Percentiles rank a stretch among this genome's conserved stretches.
These are phyloP conservation scores for Pachyuromys duprasi DNA, from an alignment of 2,797 vertebrate species.

Conservation along the genomic window DNA sequence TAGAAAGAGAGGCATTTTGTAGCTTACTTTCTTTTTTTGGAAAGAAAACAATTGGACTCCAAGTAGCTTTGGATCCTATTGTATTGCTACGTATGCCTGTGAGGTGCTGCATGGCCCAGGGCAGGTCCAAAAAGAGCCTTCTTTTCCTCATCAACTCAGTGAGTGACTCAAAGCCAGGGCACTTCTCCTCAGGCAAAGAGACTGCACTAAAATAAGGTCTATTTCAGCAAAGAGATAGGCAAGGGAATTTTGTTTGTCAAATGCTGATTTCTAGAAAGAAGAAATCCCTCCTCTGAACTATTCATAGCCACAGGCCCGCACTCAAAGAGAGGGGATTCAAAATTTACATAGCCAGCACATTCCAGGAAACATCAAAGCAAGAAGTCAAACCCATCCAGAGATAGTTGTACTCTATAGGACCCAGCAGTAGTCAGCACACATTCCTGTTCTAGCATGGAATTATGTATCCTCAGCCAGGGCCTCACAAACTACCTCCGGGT, in stretches of 20 bases:
- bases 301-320: conserved; percentile 31
- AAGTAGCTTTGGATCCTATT: neutral
- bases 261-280: conserved; percentile 50
- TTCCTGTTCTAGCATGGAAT: neutral
- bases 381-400: neutral
- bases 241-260: conserved; percentile 57
- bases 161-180: conserved; percentile 26
- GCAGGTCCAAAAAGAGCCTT: neutral
- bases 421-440: neutral
- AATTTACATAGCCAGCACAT: conserved; percentile 62
- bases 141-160: conserved; percentile 49
- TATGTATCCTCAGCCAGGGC: neutral
- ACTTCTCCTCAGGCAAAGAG: neutral
- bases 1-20: conserved; percentile 53
- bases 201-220: neutral
- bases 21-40: conserved; percentile 52
- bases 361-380: conserved; percentile 28
- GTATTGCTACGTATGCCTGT: neutral
- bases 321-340: conserved; percentile 34
- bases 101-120: conserved; percentile 39
- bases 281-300: conserved; percentile 41
- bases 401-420: neutral
- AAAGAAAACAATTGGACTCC: conserved; percentile 18
- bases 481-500: neutral
- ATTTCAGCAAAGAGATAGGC: conserved; percentile 44